phyloP scores from a whole-genome alignment of 2,888 invertebrate genomes.

The Aspidiotus destructor region DNA sequence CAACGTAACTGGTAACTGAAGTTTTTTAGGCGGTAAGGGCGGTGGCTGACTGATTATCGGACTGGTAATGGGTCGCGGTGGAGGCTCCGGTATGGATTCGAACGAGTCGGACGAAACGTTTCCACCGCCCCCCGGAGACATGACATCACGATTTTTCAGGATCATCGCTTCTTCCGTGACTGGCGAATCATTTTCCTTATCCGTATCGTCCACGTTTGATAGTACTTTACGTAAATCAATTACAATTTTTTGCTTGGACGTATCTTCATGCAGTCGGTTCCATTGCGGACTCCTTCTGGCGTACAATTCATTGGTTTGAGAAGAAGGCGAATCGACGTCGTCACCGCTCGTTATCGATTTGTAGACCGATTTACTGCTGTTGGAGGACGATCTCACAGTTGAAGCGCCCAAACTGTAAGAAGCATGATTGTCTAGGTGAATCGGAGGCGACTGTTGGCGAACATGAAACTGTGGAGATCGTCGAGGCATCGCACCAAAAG shows the following conservation, averaged over 20 bases:
- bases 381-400: not conserved
- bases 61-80: slow-evolving; percentile 57
- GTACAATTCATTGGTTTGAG: not conserved
- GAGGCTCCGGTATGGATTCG: slow-evolving; percentile 52
- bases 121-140: slow-evolving; percentile 12
- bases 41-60: slow-evolving; percentile 54
- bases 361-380: slow-evolving; percentile 10
- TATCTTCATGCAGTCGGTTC: not conserved
- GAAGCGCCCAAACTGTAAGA: not conserved
- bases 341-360: slow-evolving; percentile 2
- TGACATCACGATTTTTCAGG: slow-evolving; percentile 32
- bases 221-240: slow-evolving; percentile 31
- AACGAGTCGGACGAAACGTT: slow-evolving; percentile 30
- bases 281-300: not conserved
- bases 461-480: not conserved
- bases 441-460: not conserved
- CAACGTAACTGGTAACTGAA: slow-evolving; percentile 48
- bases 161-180: slow-evolving; percentile 37
- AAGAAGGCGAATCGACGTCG: slow-evolving; percentile 16
- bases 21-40: slow-evolving; percentile 62
- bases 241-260: slow-evolving; percentile 22
- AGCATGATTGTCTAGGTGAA: not conserved
- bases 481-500: not conserved
- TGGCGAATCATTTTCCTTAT: slow-evolving; percentile 36
- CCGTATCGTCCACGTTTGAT: slow-evolving; percentile 30